A percentile compares a stretch with the other conserved stretches of the same genome.
phyloP scores from a whole-genome alignment of 2,113 vertebrate genomes.

The Dasyornis broadbenti region DNA sequence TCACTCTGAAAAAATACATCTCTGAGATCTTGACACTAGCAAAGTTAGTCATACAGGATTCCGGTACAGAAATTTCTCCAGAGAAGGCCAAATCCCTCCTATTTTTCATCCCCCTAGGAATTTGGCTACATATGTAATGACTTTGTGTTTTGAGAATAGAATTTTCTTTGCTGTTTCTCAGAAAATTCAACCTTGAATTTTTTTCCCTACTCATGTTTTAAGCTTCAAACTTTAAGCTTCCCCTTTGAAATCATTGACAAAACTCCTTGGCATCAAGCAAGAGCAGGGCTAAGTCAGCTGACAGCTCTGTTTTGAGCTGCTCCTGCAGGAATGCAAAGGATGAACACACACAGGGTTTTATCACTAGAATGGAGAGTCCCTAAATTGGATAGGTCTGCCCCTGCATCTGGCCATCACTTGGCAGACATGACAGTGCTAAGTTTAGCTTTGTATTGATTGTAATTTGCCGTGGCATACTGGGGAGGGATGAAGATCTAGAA shows the following conservation, averaged over 20 bases:
- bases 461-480: conserved; percentile 37
- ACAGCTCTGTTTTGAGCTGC: not conserved
- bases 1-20: not conserved
- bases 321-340: not conserved
- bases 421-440: conserved; percentile 39
- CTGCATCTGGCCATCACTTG: not conserved
- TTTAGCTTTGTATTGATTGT: conserved; percentile 51
- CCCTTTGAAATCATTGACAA: not conserved
- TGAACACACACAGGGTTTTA: not conserved
- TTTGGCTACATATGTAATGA: not conserved
- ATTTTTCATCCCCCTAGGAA: not conserved
- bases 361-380: not conserved
- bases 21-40: not conserved
- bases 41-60: not conserved
- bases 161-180: not conserved
- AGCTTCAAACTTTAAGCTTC: not conserved
- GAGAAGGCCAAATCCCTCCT: not conserved
- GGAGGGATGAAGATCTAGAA: conserved; percentile 18
- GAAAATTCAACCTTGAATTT: not conserved
- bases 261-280: not conserved
- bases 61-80: not conserved
- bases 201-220: not conserved
- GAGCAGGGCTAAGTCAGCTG: not conserved
- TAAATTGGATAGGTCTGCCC: conserved; percentile 10
- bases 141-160: not conserved